Base-by-base conservation (phyloP, 2,888 invertebrate species). In the Eudasyphora cyanicolor region DNA sequence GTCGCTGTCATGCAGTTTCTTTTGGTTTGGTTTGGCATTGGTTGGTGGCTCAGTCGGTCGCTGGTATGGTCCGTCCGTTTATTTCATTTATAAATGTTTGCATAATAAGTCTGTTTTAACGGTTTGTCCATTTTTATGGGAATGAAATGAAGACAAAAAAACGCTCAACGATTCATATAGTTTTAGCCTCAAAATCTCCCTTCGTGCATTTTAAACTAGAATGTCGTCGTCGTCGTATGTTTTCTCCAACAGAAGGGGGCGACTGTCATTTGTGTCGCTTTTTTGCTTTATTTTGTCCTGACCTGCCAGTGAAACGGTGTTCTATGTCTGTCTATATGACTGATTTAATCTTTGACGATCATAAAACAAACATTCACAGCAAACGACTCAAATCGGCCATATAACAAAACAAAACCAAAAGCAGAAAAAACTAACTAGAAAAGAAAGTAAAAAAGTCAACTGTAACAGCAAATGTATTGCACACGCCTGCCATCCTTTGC, bases 101-200 rank as follows among this genome's bases (percentile, higher is more conserved):
- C 85, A 90, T 90, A 90, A 90, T 90, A 89, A 88, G 88, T 87
- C 89, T 89, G 87, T 89, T 88, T 87, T 89, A 86, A 87, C 86
- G 84, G 86, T 86, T 78, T 76, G 80, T 81, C 75, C 75, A 81
- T 71, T 78, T n/a, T 62, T 75, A 83, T 57, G 38, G 57, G 49
- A 74, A 54, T 49, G 60, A 78, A 54, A 76, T 17, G 70, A 69
- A 76, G 45, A 84, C 42, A 29, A 29, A 69, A 51, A 21, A 54
- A 54, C 7, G 62, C 7, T 19, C 17, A 19, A n/a, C 49, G 49
- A 10, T 49, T 49, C 49, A 57, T 24, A 57, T 24, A 24, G 57
- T 57, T 57, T 57, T 27, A 57, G 57, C 57, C 27, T 21, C 27
- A 57, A 49, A 29, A 19, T 60, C n/a, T 60, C 29, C 60, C 60